These are phyloP conservation scores for Cepphus grylle DNA, from an alignment of 2,113 vertebrate species.

Conservation along the genomic window DNA sequence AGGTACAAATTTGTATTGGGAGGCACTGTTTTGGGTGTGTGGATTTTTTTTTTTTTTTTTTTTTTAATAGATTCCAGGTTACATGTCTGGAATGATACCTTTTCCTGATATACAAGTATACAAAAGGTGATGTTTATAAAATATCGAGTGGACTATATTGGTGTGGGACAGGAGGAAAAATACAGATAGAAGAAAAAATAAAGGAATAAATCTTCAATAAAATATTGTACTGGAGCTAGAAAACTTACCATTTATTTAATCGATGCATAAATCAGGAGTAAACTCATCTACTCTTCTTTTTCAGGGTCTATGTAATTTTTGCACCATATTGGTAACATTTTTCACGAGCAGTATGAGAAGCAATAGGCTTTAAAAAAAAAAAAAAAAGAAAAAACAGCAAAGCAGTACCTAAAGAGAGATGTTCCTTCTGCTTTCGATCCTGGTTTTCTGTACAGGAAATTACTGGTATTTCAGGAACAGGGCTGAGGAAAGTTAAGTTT, in stretches of 20 bases:
- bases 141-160: not conserved
- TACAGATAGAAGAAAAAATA: fast-evolving
- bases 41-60: not conserved
- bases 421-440: not conserved
- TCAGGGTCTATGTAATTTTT: not conserved
- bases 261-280: not conserved
- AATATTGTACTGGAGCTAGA: not conserved
- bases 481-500: not conserved
- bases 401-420: not conserved
- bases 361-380: not conserved
- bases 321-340: not conserved
- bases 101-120: not conserved
- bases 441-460: not conserved
- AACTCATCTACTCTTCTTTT: not conserved
- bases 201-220: not conserved
- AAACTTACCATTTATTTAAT: not conserved
- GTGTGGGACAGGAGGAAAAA: not conserved
- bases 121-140: not conserved
- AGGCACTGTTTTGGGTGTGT: not conserved
- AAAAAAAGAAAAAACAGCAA: too few species aligned
- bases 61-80: not conserved
- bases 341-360: fast-evolving
- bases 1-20: not conserved
- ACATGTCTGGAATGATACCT: not conserved
- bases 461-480: not conserved